Percentiles rank a stretch among this genome's conserved stretches.
phyloP scores from a whole-genome alignment of 2,797 vertebrate species.

The Numenius phaeopus region DNA sequence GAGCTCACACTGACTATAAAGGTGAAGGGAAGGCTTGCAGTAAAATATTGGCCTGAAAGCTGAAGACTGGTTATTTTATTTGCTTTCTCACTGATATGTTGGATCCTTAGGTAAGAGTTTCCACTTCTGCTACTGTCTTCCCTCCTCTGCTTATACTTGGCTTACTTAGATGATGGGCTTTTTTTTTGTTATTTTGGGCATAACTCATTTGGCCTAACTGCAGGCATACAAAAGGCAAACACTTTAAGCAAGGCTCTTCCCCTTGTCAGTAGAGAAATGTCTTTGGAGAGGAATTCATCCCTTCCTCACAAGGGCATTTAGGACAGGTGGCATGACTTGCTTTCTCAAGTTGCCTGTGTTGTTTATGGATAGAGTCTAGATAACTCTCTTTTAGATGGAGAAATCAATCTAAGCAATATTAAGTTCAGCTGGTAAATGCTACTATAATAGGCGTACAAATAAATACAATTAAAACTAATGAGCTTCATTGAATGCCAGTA shows the following conservation, averaged over 20 bases:
- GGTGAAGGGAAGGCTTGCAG: not conserved
- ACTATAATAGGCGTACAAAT: not conserved
- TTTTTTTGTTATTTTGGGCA: not conserved
- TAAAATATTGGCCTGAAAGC: not conserved
- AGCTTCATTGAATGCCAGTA: not conserved
- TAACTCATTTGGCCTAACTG: not conserved
- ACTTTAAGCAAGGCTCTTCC: not conserved
- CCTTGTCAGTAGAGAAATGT: not conserved
- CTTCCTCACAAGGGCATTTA: not conserved
- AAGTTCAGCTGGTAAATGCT: not conserved
- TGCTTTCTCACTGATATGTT: not conserved
- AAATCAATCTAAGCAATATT: slow-evolving; percentile 19
- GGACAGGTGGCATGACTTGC: not conserved
- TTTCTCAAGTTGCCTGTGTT: not conserved
- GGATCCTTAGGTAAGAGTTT: not conserved
- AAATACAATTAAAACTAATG: slow-evolving; percentile 31
- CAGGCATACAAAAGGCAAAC: not conserved
- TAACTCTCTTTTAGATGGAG: not conserved
- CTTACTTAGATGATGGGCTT: not conserved
- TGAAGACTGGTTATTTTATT: not conserved
- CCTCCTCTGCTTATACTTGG: not conserved
- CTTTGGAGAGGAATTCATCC: not conserved
- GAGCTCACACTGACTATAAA: not conserved
- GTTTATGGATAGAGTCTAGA: not conserved
- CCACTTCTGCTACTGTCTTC: not conserved